Evolutionary conservation across 1,140 invertebrate genomes (phyloP).

Genomic region (Neuroterus valhalla): DNA sequence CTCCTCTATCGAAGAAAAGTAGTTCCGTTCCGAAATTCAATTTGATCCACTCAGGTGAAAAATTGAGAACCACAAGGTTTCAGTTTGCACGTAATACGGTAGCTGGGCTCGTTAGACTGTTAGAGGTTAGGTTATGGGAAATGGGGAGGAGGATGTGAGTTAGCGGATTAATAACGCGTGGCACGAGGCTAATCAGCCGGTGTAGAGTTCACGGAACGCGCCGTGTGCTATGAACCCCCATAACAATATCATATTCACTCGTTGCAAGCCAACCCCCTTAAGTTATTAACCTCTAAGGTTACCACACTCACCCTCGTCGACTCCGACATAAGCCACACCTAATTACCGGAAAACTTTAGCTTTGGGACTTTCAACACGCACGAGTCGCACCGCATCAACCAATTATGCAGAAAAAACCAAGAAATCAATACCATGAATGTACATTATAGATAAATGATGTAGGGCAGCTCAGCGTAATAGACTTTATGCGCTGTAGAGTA

Average conservation of each 20-base stretch:
- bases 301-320: constrained; percentile 61
- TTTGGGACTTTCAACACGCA: background rate
- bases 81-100: constrained; percentile 39
- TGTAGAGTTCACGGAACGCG: constrained; percentile 67
- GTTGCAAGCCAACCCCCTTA: constrained; percentile 47
- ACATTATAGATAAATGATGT: too few relatives aligned
- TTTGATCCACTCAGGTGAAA: constrained; percentile 15
- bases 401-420: constrained; percentile 6
- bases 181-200: constrained; percentile 70
- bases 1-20: too few relatives aligned
- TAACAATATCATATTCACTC: constrained; percentile 73
- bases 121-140: constrained; percentile 56
- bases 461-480: too few relatives aligned
- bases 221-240: constrained; percentile 52
- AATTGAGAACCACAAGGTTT: constrained; percentile 25
- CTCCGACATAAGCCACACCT: constrained; percentile 58
- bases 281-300: constrained; percentile 74
- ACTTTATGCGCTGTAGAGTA: too few relatives aligned
- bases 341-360: constrained; percentile 66
- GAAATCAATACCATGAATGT: background rate
- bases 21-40: background rate
- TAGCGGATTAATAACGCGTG: constrained; percentile 73
- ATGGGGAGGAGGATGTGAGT: constrained; percentile 52
- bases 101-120: constrained; percentile 51
- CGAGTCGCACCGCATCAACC: background rate